Base-by-base conservation (phyloP, 1,140 invertebrate genomes). In the Ceratosolen solmsi region DNA sequence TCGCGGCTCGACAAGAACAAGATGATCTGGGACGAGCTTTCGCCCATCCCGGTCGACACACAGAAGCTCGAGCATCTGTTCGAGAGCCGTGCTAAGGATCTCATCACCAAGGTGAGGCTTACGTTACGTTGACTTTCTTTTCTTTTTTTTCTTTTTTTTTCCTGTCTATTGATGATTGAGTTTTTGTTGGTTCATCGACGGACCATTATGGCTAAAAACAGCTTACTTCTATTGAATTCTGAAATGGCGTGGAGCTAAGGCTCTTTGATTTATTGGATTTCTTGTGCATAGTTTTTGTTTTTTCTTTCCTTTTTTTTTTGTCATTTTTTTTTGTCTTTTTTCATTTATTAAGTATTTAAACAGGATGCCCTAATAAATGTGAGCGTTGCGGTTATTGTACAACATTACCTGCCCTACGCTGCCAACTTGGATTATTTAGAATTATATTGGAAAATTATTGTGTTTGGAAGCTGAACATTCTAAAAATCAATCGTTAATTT, bases 21-120 rank as follows among this genome's bases (percentile, higher is more conserved):
- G 84, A 97, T 97, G 82, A 97, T 99, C 87, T 99, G 99, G 99
- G 97, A 99, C 90, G 97, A 98, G 87, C 89, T 99, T 33, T 94
- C 94, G 60, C 93, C 95, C 17, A 95, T 98, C 3, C 93, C 93
- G 60, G 93, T 99, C 20, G 99, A 99, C 89, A 97, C 96, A 9
- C 95, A 97, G 86, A 98, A 98, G 91, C 91, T 99, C 83, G 98
- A 99, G 90, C 97, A 99, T 92, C 93, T 99, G 30, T 99, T 99
- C 92, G 99, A 99, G 92, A 98, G 97, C 17, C 94, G 97, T 86
- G 96, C 97, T 80, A 99, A 98, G 93, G 99, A 99, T 93, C 93
- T 98, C 83, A 96, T 98, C 86, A 94, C 94, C 84, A 99, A 99
- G 96, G 97, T 97, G 91, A 65, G 51, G 8, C 58, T 36, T 17